Evolutionary conservation across 2,113 vertebrate species (phyloP).

Genomic region (Morone saxatilis): DNA sequence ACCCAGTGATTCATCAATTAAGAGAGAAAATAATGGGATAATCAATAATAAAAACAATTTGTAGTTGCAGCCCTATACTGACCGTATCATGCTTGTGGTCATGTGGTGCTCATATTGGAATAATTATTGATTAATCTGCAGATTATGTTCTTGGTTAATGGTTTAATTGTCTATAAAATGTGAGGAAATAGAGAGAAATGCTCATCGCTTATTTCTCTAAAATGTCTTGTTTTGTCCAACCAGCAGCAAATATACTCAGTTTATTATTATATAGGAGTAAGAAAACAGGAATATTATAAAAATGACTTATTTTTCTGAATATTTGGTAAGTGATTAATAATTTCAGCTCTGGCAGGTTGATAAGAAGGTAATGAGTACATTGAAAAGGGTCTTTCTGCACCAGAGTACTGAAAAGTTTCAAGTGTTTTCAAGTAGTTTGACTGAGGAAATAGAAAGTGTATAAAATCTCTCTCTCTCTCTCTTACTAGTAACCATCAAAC

Average conservation of each 20-base stretch:
- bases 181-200: not conserved
- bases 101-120: not conserved
- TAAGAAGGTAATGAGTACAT: too few relatives aligned
- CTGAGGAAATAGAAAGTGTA: conserved; percentile 18
- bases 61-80: too few relatives aligned
- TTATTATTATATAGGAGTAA: not conserved
- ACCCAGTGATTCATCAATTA: not conserved
- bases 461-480: conserved; percentile 1
- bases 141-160: not conserved
- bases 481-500: conserved; percentile 57
- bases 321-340: not conserved
- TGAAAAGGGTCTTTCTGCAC: not conserved
- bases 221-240: not conserved
- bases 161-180: not conserved
- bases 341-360: not conserved
- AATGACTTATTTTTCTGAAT: not conserved
- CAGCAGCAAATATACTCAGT: not conserved
- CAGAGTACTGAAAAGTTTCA: conserved; percentile 1
- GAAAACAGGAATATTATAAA: not conserved
- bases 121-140: not conserved
- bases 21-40: not conserved
- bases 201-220: too few relatives aligned
- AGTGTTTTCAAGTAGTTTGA: conserved; percentile 1
- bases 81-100: not conserved
- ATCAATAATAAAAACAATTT: not conserved